Conservation (phyloP, 2,113 vertebrate species). For the Taxidea taxus region DNA sequence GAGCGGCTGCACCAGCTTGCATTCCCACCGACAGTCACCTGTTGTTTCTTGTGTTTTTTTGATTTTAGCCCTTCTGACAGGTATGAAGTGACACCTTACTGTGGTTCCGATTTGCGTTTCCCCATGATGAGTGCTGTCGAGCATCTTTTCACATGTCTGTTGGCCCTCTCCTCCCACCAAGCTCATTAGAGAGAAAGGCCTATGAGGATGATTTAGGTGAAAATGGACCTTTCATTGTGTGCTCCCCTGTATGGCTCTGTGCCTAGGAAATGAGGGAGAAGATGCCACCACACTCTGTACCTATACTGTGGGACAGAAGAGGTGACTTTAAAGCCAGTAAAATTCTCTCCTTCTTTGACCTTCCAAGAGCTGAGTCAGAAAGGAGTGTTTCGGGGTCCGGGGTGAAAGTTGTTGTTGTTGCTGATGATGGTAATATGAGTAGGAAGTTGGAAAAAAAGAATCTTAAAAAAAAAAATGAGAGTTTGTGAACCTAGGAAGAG, state of each 20-base stretch:
- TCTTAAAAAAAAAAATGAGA: background rate
- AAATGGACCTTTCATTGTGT: background rate
- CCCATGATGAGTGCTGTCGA: background rate
- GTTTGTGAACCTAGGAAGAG: background rate
- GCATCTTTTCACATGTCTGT: background rate
- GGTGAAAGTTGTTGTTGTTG: background rate
- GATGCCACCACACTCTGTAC: background rate
- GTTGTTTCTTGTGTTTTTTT: background rate
- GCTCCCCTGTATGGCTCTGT: background rate
- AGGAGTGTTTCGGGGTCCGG: background rate
- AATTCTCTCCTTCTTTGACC: background rate
- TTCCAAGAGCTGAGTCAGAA: background rate
- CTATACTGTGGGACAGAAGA: background rate
- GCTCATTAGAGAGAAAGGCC: background rate
- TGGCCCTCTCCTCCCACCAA: background rate
- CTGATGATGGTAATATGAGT: background rate
- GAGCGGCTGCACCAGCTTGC: background rate
- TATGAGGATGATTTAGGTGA: background rate
- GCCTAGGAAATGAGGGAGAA: background rate
- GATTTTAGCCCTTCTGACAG: background rate
- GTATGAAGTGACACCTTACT: background rate
- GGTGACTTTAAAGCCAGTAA: background rate
- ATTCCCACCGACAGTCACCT: background rate
- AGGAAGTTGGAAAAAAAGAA: background rate
- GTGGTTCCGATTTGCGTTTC: background rate